A percentile compares a stretch with the other conserved stretches of the same genome.
Conservation (phyloP, 2,888 invertebrate species). For the Altica lythri region DNA sequence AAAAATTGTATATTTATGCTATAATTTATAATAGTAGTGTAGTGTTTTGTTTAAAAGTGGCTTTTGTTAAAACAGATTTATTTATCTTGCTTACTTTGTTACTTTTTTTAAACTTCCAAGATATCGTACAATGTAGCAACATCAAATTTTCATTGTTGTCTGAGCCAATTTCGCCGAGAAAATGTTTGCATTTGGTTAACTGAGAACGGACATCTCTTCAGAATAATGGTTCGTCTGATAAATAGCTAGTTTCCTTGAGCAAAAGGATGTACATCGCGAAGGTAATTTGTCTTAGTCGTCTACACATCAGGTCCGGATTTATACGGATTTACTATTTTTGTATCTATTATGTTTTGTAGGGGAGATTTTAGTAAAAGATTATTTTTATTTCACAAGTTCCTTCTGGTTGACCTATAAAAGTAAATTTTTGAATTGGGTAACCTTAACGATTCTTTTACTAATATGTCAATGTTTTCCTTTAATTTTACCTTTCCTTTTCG, state of each 20-base stretch:
- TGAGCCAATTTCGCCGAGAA: constrained; percentile 24
- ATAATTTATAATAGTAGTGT: too few species aligned
- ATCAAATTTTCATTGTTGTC: constrained; percentile 21
- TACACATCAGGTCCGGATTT: constrained; percentile 45
- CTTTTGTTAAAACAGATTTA: neutral
- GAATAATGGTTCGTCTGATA: constrained; percentile 37
- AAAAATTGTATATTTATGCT: too few species aligned
- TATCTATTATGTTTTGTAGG: constrained; percentile 6
- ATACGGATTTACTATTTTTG: constrained; percentile 43
- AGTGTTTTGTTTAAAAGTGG: neutral
- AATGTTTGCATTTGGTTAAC: constrained; percentile 33
- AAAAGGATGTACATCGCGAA: constrained; percentile 42
- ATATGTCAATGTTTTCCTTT: too few species aligned
- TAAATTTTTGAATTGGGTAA: too few species aligned
- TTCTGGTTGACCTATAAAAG: too few species aligned
- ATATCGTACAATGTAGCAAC: constrained; percentile 11
- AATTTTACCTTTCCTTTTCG: too few species aligned
- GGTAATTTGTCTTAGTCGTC: constrained; percentile 49
- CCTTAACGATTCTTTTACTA: too few species aligned
- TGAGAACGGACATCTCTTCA: constrained; percentile 32
- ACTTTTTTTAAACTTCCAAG: constrained; percentile 8
- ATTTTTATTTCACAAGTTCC: too few species aligned
- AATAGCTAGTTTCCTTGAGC: constrained; percentile 36
- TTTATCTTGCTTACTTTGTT: constrained; percentile 3
- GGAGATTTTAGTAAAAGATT: neutral